Percentiles rank a stretch among this genome's conserved stretches.
phyloP scores from a whole-genome alignment of 1,140 invertebrate genomes.

The Microplitis demolitor region DNA sequence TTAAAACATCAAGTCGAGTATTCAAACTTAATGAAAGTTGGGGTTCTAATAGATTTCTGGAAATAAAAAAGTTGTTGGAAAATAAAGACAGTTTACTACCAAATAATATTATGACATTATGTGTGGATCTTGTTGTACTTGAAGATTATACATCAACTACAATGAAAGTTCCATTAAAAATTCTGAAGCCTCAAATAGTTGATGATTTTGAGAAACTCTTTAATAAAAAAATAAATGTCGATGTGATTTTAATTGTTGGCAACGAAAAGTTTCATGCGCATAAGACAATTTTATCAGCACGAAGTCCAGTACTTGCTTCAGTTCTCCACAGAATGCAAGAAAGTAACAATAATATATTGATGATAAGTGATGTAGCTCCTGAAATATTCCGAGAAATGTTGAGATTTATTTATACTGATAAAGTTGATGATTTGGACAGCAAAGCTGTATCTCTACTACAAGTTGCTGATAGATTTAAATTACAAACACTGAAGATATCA shows the following conservation, averaged over 20 bases:
- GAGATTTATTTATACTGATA: conserved; percentile 4
- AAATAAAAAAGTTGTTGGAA: background rate
- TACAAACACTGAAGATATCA: conserved; percentile 8
- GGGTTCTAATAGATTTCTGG: background rate
- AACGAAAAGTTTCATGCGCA: conserved; percentile 21
- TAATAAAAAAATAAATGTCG: background rate
- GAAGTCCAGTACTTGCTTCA: conserved; percentile 29
- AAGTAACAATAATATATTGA: background rate
- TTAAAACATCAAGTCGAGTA: too few species aligned
- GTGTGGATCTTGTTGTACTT: background rate
- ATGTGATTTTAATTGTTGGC: background rate
- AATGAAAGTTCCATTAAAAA: background rate
- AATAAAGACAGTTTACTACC: background rate
- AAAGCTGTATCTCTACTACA: conserved; percentile 4
- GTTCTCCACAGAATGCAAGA: conserved; percentile 28
- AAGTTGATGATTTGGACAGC: conserved; percentile 1
- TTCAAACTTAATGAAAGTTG: background rate
- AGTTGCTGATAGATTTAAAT: conserved; percentile 5
- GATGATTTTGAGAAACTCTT: background rate
- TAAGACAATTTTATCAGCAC: conserved; percentile 26
- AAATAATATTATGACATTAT: background rate
- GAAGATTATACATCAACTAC: background rate
- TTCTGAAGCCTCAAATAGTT: background rate
- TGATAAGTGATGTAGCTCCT: conserved; percentile 20
- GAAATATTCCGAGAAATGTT: background rate